Base-by-base conservation (phyloP, 1,140 invertebrate species). In the Drosophila sp. region DNA sequence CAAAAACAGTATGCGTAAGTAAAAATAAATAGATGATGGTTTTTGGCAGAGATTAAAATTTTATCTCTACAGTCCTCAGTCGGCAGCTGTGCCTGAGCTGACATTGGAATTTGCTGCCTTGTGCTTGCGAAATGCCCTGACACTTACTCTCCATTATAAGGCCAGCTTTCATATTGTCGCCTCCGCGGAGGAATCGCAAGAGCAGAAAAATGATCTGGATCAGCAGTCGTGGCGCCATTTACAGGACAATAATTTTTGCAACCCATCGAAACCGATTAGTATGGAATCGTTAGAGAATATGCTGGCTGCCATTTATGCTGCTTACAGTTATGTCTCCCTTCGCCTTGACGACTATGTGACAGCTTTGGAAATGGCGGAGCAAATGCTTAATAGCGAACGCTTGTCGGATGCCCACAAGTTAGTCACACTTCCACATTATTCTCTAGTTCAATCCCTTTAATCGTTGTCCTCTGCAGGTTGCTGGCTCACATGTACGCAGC, bases 51-150 rank as follows among this genome's bases (percentile, higher is more conserved):
- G 5, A 50, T 41, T 23, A 35, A 66, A 2, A 5, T 10, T 50
- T 67, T 66, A 93, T 93, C 70, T 76, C 91, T 4, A 5, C 66
- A 94, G 96, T 75, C 94, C 94, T 44, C 94, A 96, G 80, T 96
- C 95, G 0, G 96, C 95, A 87, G 96, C 96, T 1, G 96, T 98
- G 67, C 97, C 97, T 55, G 95, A 96, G 47, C 94, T 97, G 2
- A 97, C 96, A n/a, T 92, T 99, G 55, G 97, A 98, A 92, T 99
- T 98, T 94, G 97, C 96, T 8, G 95, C 95, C 8, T 90, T 98
- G 4, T 98, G 97, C 92, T 90, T 99, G 50, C 95, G 96, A 75
- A 99, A 98, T 93, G 97, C 97, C 11, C 92, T 97, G 10, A 93
- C 94, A 55, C 90, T 97, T 0, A 70, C 89, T 4, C 74, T 89